Percentiles rank a stretch among this genome's conserved stretches.
Evolutionary conservation across 1,140 invertebrate species (phyloP).

Genomic region (Ephestia elutella): DNA sequence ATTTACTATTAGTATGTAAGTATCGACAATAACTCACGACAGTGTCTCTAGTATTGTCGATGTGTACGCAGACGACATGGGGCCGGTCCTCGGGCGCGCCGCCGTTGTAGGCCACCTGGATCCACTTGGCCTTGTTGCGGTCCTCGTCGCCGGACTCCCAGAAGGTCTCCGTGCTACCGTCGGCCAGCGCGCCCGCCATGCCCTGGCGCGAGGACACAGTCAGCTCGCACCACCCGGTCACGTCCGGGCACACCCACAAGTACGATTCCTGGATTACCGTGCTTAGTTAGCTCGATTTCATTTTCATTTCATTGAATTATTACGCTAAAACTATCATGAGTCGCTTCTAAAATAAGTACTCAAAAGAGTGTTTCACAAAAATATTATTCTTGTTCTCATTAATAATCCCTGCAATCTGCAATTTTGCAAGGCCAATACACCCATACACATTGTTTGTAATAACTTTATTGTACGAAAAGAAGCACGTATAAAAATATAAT

Average conservation of each 20-base stretch:
- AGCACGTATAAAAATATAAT: too few species aligned
- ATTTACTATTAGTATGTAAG: too few species aligned
- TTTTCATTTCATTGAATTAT: too few species aligned
- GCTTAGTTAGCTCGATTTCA: background rate
- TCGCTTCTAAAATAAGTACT: too few species aligned
- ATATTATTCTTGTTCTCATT: too few species aligned
- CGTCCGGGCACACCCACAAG: conserved; percentile 58
- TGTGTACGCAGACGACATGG: conserved; percentile 86
- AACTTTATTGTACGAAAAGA: too few species aligned
- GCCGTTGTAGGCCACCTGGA: conserved; percentile 65
- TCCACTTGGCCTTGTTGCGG: conserved; percentile 89
- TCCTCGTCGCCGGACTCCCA: conserved; percentile 99
- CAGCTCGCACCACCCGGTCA: conserved; percentile 85
- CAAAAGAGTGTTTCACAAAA: too few species aligned
- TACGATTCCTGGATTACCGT: conserved; percentile 34
- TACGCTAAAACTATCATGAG: too few species aligned
- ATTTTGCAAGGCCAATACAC: too few species aligned
- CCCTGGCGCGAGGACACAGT: conserved; percentile 94
- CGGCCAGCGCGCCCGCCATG: conserved; percentile 93
- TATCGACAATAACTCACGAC: conserved; percentile 76
- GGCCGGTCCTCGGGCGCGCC: conserved; percentile 76
- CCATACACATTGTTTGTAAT: too few species aligned
- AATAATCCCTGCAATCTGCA: too few species aligned
- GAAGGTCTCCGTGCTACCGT: conserved; percentile 97
- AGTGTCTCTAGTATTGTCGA: conserved; percentile 94